A percentile compares a stretch with the other conserved stretches of the same genome.
Evolutionary conservation across 2,113 vertebrate genomes (phyloP).

Genomic region (Rallus limicola): DNA sequence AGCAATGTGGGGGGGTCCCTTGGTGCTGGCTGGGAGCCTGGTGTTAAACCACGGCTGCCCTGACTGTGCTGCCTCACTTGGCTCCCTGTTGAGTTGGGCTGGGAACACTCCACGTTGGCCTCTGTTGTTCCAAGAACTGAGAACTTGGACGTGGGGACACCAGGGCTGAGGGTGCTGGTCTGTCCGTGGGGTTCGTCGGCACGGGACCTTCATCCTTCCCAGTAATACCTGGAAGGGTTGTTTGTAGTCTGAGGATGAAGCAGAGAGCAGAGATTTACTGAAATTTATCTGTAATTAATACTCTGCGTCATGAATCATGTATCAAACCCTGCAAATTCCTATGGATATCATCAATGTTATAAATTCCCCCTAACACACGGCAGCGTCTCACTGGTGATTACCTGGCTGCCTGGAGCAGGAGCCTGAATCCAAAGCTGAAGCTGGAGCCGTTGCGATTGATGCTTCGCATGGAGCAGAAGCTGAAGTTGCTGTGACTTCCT

Average conservation of each 20-base stretch:
- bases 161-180: background rate
- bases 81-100: background rate
- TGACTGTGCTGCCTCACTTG: background rate
- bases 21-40: background rate
- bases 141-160: fast-evolving
- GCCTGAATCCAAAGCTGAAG: background rate
- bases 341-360: conserved; percentile 17
- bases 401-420: background rate
- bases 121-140: background rate
- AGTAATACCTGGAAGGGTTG: background rate
- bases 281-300: conserved; percentile 63
- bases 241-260: conserved; percentile 43
- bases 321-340: conserved; percentile 44
- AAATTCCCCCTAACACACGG: background rate
- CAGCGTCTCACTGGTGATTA: background rate
- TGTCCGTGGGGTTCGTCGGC: fast-evolving
- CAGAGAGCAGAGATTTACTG: background rate
- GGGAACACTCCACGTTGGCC: fast-evolving
- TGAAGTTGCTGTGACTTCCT: background rate
- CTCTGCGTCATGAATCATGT: conserved; percentile 55
- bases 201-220: background rate
- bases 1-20: background rate
- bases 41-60: fast-evolving
- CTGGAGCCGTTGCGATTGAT: background rate
- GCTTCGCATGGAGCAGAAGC: background rate